Conservation (phyloP, 2,797 vertebrate species). For the Botia kubotai region DNA sequence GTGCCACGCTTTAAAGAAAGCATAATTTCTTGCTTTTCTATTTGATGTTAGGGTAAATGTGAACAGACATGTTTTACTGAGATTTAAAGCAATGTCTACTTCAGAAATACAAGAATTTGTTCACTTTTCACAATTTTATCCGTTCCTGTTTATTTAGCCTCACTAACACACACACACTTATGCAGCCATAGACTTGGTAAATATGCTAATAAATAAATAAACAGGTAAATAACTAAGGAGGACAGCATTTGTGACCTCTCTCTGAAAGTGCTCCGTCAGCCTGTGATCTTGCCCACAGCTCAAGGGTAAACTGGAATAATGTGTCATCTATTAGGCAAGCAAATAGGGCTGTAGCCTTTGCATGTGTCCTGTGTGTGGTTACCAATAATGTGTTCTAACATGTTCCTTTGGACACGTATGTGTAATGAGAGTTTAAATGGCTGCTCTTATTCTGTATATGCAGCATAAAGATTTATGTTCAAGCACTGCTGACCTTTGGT, state of each 20-base stretch:
- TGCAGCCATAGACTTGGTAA: constrained; percentile 42
- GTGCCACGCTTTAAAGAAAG: no score
- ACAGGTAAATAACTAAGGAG: constrained; percentile 69
- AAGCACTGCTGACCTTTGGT: neutral
- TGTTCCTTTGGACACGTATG: constrained; percentile 51
- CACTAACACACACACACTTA: neutral
- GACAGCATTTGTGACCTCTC: constrained; percentile 76
- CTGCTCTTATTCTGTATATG: neutral
- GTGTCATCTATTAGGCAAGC: constrained; percentile 76
- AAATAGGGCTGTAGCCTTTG: constrained; percentile 71
- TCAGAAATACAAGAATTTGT: neutral
- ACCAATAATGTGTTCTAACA: constrained; percentile 76
- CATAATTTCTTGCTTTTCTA: neutral
- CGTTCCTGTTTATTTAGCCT: neutral
- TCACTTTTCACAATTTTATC: neutral
- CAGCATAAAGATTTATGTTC: constrained; percentile 22
- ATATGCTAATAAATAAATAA: constrained; percentile 81
- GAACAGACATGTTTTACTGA: neutral
- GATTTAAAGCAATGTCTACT: neutral
- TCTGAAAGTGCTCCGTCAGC: constrained; percentile 73
- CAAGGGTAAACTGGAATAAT: constrained; percentile 81
- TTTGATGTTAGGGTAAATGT: no score
- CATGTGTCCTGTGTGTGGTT: constrained; percentile 69
- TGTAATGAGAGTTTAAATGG: constrained; percentile 33
- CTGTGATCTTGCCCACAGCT: constrained; percentile 77